Percentiles rank a stretch among this genome's conserved stretches.
Conservation (phyloP, 2,888 invertebrate genomes). For the Rotaria sp. region DNA sequence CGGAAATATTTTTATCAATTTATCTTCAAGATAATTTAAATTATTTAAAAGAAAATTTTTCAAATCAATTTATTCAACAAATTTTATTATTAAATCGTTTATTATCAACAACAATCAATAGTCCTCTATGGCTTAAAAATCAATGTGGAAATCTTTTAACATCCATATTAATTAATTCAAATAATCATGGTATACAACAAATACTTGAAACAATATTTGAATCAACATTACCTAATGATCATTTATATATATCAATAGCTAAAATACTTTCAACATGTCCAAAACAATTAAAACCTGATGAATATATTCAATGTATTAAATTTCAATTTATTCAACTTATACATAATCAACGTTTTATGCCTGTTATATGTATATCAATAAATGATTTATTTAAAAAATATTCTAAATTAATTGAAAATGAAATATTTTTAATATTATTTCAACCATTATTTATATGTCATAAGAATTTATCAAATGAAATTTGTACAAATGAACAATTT, state of each 20-base stretch:
- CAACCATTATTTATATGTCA: neutral
- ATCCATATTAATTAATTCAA: neutral
- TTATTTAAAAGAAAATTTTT: neutral
- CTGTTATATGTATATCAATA: neutral
- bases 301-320: neutral
- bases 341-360: neutral
- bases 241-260: neutral
- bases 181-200: neutral
- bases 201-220: neutral
- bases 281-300: neutral
- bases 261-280: slow-evolving; percentile 5
- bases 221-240: neutral
- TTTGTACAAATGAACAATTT: neutral
- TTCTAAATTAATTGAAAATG: neutral
- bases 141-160: neutral
- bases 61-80: neutral
- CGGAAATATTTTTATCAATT: neutral
- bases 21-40: neutral
- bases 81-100: neutral
- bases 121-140: neutral
- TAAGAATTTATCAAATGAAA: neutral
- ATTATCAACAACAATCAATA: neutral
- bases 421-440: neutral
- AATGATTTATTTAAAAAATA: neutral
- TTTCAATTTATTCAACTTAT: neutral